Evolutionary conservation across 30 jellyfish, hydroid and myxozoan species (phyloP).

Genomic region (Pelagia noctiluca): DNA sequence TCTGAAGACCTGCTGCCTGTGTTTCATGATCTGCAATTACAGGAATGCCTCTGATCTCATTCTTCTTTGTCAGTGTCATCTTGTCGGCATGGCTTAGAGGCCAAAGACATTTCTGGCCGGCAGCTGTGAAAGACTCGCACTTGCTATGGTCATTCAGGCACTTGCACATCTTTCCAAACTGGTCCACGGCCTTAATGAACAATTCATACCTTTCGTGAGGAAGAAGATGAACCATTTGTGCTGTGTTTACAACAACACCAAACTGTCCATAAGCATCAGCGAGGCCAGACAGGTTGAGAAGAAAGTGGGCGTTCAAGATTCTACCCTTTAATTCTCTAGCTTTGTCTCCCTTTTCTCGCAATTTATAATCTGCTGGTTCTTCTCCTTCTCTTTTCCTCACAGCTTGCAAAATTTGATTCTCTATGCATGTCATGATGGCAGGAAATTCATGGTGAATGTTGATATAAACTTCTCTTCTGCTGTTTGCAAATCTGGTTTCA

Average conservation of each 20-base stretch:
- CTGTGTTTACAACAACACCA: constrained; percentile 49
- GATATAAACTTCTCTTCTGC: constrained; percentile 22
- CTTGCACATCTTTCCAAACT: constrained; percentile 33
- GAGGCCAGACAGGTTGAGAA: constrained; percentile 56
- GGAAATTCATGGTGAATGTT: constrained; percentile 51
- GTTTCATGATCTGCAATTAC: constrained; percentile 35
- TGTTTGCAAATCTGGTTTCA: constrained; percentile 45
- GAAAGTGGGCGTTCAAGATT: constrained; percentile 56
- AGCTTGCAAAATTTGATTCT: constrained; percentile 17
- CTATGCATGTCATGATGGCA: constrained; percentile 41
- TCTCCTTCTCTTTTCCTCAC: constrained; percentile 24
- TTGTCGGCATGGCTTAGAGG: constrained; percentile 42
- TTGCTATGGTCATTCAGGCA: constrained; percentile 38
- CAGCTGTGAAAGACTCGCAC: constrained; percentile 30
- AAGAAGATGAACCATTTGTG: constrained; percentile 56
- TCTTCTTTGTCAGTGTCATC: constrained; percentile 38
- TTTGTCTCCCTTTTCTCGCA: constrained; percentile 44
- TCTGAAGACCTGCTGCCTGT: constrained; percentile 50
- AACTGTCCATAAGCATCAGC: constrained; percentile 35
- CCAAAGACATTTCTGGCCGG: constrained; percentile 51
- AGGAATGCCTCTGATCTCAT: constrained; percentile 63
- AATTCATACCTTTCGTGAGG: constrained; percentile 46
- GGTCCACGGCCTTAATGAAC: constrained; percentile 29
- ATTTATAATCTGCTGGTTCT: constrained; percentile 22
- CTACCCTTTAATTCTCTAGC: constrained; percentile 49